Evolutionary conservation across 2,888 invertebrate species (phyloP), one percentile per base, ranked within the genome.

Genomic region (Saturnia japonica): DNA sequence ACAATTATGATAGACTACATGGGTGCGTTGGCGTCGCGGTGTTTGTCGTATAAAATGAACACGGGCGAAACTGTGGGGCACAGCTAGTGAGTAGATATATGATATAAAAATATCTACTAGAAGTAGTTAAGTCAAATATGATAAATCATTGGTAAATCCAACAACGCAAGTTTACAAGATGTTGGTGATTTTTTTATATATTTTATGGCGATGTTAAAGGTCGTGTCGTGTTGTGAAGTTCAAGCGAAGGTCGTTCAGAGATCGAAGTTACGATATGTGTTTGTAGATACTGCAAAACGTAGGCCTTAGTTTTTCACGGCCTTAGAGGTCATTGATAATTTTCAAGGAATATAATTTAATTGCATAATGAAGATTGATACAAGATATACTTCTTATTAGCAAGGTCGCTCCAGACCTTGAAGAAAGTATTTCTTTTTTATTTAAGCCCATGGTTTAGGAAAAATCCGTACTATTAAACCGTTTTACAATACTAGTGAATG

Each of bases 201-300:
- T 60, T 60, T 28, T 60, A 60, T 60, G 57, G 57, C 4, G 3
- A 60, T 60, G 16, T 60, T 28, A 60, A 60, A 60, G 57, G 57
- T 60, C 57, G 19, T 28, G 14, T 28, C 57, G 12, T 28, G 28
- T 60, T 60, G 25, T 60, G 57, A 60, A 60, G 57, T 60, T 60
- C 57, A 60, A 60, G 57, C 28, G 25, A 60, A 60, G 57, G 57
- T 22, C 54, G 54, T n/a, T 54, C 11, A 22, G 22, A 54, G 54
- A 22, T 60, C 57, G 57, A 28, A 28, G 57, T 14, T 14, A 28
- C 12, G 25, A 11, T 28, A 2, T 12, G 6, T 60, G 54, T 9
- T n/a, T 8, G n/a, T 51, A 14, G 51, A 51, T 6, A 8, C 22
- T 25, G 25, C n/a, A n/a, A n/a, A n/a, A n/a, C 57, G 16, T 57